Evolutionary conservation across 1,140 invertebrate species (phyloP).

Genomic region (Microplitis mediator): DNA sequence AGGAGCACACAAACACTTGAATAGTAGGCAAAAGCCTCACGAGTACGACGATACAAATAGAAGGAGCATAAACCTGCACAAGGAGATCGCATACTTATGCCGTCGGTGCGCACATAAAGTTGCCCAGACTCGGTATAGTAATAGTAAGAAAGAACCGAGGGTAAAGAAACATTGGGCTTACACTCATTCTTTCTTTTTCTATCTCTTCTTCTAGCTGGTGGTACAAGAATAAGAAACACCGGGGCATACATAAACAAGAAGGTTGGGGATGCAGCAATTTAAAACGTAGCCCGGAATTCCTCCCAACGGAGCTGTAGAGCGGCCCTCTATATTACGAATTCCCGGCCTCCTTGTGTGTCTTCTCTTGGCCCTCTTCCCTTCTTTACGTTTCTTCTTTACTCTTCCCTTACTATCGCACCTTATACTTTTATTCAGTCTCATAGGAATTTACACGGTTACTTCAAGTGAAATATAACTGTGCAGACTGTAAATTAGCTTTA

Average conservation of each 20-base stretch:
- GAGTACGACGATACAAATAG: constrained; percentile 10
- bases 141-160: constrained; percentile 4
- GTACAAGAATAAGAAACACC: constrained; percentile 64
- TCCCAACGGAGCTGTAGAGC: constrained; percentile 62
- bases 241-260: constrained; percentile 64
- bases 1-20: neutral
- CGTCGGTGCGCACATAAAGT: constrained; percentile 59
- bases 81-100: constrained; percentile 58
- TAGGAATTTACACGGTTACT: constrained; percentile 17
- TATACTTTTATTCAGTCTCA: neutral
- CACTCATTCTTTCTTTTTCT: constrained; percentile 4
- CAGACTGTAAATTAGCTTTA: constrained; percentile 17
- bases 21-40: constrained; percentile 17
- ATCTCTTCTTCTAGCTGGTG: constrained; percentile 18
- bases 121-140: constrained; percentile 30
- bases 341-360: constrained; percentile 41
- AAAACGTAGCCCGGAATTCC: constrained; percentile 65
- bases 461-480: constrained; percentile 18
- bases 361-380: constrained; percentile 38
- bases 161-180: neutral
- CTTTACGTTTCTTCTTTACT: constrained; percentile 4
- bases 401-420: constrained; percentile 2
- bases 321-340: constrained; percentile 63
- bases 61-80: constrained; percentile 41
- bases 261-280: constrained; percentile 64